phyloP scores from a whole-genome alignment of 2,113 vertebrate species.

The Numenius arquata region DNA sequence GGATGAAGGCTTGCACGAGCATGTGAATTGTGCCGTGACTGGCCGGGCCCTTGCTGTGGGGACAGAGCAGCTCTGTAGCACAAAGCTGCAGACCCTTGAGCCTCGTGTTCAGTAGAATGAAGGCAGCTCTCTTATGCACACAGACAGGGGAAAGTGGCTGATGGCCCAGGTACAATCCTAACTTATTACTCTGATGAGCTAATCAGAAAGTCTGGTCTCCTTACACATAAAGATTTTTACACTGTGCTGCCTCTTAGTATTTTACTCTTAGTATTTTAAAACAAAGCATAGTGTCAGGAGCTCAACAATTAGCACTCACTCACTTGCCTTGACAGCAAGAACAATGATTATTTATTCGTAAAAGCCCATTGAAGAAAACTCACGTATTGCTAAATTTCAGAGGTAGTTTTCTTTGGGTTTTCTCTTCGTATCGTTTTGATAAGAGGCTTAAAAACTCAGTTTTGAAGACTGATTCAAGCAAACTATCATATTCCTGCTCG shows the following conservation, averaged over 20 bases:
- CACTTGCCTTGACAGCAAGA: background rate
- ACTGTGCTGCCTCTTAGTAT: background rate
- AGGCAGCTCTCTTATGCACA: background rate
- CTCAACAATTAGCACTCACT: background rate
- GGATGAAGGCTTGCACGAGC: background rate
- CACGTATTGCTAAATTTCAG: conserved; percentile 95
- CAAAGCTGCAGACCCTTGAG: background rate
- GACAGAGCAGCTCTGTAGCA: background rate
- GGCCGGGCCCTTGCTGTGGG: background rate
- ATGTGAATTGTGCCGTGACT: background rate
- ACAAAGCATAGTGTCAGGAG: background rate
- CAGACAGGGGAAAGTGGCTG: background rate
- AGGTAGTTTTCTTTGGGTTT: conserved; percentile 90
- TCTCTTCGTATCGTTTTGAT: conserved; percentile 90
- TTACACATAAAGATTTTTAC: background rate
- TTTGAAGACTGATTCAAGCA: conserved; percentile 94
- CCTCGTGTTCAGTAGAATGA: background rate
- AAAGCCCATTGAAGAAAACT: conserved; percentile 59
- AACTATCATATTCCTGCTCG: conserved; percentile 95
- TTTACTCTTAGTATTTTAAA: background rate
- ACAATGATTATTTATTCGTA: background rate
- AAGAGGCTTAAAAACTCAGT: conserved; percentile 95
- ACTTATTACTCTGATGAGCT: background rate
- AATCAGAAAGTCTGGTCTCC: background rate
- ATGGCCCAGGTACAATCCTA: background rate